These are phyloP conservation scores for Andrena hattorfiana DNA, from an alignment of 2,888 invertebrate genomes.

Conservation along the genomic window DNA sequence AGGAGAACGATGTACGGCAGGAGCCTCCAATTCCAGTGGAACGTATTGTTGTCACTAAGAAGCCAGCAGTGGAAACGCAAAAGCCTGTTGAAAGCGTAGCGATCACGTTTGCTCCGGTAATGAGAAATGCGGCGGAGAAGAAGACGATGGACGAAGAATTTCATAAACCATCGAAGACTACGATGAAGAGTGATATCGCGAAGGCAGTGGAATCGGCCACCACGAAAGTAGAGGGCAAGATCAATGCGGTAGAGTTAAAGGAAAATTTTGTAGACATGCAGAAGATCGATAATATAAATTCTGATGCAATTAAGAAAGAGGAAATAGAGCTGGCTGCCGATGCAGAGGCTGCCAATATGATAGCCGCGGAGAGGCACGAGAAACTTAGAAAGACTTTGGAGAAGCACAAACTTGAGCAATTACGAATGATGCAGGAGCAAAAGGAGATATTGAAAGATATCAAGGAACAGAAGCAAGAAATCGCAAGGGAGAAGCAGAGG, in stretches of 20 bases:
- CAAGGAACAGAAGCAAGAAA: constrained; percentile 86
- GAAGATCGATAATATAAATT: constrained; percentile 81
- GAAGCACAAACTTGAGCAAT: constrained; percentile 89
- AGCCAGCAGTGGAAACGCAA: constrained; percentile 74
- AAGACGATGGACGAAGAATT: constrained; percentile 87
- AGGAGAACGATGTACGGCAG: constrained; percentile 74
- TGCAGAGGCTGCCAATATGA: constrained; percentile 78
- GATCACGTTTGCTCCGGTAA: constrained; percentile 55
- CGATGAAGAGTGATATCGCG: constrained; percentile 26
- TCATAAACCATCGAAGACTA: constrained; percentile 39
- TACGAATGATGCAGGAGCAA: constrained; percentile 89
- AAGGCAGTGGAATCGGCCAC: constrained; percentile 69
- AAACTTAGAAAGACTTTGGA: constrained; percentile 86
- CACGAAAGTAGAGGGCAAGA: constrained; percentile 69
- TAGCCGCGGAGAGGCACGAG: constrained; percentile 81
- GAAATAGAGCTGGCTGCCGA: constrained; percentile 85
- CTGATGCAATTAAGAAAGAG: constrained; percentile 83
- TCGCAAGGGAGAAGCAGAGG: constrained; percentile 79
- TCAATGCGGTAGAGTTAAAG: constrained; percentile 62
- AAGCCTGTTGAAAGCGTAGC: constrained; percentile 58
- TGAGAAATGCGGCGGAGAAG: constrained; percentile 88
- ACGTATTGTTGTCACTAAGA: constrained; percentile 75
- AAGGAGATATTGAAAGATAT: constrained; percentile 88
- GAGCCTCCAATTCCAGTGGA: constrained; percentile 84
- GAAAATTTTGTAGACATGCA: constrained; percentile 82